Evolutionary conservation across 2,888 invertebrate species (phyloP).

Genomic region (Mesorhabditis spiculigera): DNA sequence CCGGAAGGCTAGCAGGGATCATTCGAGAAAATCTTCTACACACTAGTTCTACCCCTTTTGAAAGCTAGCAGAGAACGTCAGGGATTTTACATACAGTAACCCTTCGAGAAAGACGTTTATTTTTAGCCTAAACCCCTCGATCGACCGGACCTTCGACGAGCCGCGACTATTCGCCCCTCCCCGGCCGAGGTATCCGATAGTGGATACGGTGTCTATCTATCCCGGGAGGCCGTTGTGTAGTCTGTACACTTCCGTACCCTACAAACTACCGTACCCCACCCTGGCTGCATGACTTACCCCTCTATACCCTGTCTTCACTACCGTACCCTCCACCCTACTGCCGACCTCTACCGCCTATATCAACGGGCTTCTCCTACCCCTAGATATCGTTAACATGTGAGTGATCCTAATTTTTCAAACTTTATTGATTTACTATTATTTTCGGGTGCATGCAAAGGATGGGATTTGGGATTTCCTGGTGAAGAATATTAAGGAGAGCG

Average conservation of each 20-base stretch:
- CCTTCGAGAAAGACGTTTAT: neutral
- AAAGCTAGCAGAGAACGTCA: too few species aligned
- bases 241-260: slow-evolving; percentile 7
- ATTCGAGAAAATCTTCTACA: too few species aligned
- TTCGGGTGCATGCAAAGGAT: too few species aligned
- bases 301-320: neutral
- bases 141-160: slow-evolving; percentile 16
- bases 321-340: slow-evolving; percentile 11
- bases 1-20: too few species aligned
- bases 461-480: too few species aligned
- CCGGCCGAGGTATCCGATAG: slow-evolving; percentile 36
- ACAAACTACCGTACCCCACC: slow-evolving; percentile 11
- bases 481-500: too few species aligned
- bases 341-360: neutral
- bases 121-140: slow-evolving; percentile 3
- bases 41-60: too few species aligned
- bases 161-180: slow-evolving; percentile 24
- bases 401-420: neutral
- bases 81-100: too few species aligned
- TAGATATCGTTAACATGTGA: slow-evolving; percentile 8
- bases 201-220: slow-evolving; percentile 50
- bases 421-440: too few species aligned
- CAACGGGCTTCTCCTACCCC: slow-evolving; percentile 7
- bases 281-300: neutral
- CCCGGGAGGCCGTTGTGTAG: slow-evolving; percentile 55